Percentiles rank a stretch among this genome's conserved stretches.
Evolutionary conservation across 1,140 invertebrate species (phyloP).

Genomic region (Riptortus pedestris): DNA sequence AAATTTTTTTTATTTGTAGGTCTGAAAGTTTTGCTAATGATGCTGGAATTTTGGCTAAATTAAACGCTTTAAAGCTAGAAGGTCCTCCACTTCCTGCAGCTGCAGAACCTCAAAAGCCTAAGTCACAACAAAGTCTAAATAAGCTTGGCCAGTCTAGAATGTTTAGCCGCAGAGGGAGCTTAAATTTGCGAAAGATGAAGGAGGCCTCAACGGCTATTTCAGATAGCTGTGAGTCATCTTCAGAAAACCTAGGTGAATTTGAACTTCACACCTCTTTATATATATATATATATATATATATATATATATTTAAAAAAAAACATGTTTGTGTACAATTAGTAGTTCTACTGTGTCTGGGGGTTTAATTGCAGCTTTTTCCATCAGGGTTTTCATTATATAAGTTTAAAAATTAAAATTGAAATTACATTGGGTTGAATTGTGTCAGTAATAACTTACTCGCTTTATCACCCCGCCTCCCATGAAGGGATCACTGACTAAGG

Average conservation of each 20-base stretch:
- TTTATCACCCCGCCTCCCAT: too few relatives aligned
- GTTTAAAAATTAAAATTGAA: too few relatives aligned
- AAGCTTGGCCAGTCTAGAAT: neutral
- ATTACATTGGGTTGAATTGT: too few relatives aligned
- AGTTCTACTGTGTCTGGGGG: too few relatives aligned
- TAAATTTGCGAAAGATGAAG: constrained; percentile 26
- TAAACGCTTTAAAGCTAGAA: constrained; percentile 41
- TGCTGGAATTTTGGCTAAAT: constrained; percentile 59
- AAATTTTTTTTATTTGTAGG: constrained; percentile 36
- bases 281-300: constrained; percentile 6
- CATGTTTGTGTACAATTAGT: too few relatives aligned
- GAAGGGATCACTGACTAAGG: too few relatives aligned
- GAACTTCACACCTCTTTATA: too few relatives aligned
- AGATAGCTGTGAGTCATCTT: constrained; percentile 31
- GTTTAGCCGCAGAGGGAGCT: constrained; percentile 27
- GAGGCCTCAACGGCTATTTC: constrained; percentile 14
- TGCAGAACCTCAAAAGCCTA: neutral
- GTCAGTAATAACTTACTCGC: too few relatives aligned
- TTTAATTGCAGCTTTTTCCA: too few relatives aligned
- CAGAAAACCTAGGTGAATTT: constrained; percentile 30
- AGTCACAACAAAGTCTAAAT: neutral
- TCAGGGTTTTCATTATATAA: too few relatives aligned
- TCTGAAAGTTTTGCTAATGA: constrained; percentile 66
- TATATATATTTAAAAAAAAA: constrained; percentile 22
- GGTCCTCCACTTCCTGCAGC: neutral